A percentile compares a stretch with the other conserved stretches of the same genome.
Conservation (phyloP, 1,140 invertebrate species). For the Prorops nasuta region DNA sequence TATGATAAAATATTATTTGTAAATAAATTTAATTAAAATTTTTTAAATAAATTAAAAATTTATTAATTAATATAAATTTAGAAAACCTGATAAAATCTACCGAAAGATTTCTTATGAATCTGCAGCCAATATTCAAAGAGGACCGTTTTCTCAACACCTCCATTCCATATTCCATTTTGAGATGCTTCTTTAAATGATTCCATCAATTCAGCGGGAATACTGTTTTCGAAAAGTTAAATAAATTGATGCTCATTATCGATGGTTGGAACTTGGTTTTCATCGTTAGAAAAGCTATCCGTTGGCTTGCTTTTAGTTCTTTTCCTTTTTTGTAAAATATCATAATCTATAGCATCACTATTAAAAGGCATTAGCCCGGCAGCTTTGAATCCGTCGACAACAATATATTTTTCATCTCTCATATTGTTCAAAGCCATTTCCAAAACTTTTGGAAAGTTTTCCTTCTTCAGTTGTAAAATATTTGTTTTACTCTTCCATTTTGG, state of each 20-base stretch:
- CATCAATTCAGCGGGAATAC: not conserved
- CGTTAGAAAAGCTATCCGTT: too few species aligned
- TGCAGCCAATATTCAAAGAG: conserved; percentile 10
- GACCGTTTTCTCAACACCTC: conserved; percentile 5
- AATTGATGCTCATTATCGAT: not conserved
- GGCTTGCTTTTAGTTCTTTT: conserved; percentile 4
- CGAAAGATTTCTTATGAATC: not conserved
- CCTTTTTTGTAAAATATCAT: conserved; percentile 17
- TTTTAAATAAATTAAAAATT: not conserved
- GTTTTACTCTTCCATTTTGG: conserved; percentile 17
- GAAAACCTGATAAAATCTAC: too few species aligned
- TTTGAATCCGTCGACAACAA: conserved; percentile 32
- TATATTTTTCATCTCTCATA: conserved; percentile 15
- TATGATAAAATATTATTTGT: not conserved
- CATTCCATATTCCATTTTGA: not conserved
- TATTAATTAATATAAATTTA: conserved; percentile 1
- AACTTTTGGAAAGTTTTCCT: conserved; percentile 28
- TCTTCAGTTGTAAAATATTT: conserved; percentile 1
- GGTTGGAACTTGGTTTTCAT: not conserved
- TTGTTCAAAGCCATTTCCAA: conserved; percentile 23
- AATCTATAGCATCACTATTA: conserved; percentile 32
- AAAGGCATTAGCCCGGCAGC: conserved; percentile 31
- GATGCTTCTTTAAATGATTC: conserved; percentile 9
- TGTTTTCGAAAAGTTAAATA: conserved; percentile 7
- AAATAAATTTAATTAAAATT: conserved; percentile 1